Evolutionary conservation across 92 coral and sea anemone genomes (phyloP).

Genomic region (Isaurus tuberculatus): DNA sequence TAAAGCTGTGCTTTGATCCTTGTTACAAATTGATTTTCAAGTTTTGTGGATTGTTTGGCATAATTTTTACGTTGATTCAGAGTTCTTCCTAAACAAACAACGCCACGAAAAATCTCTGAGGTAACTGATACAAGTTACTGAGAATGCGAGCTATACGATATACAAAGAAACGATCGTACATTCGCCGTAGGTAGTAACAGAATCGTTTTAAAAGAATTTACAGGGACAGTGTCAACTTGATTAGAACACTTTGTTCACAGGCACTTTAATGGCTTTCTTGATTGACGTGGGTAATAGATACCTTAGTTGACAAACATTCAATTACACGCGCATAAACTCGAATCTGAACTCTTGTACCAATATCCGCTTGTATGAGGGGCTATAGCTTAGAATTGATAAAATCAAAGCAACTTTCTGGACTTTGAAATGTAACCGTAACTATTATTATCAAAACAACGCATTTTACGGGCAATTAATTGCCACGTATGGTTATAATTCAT

Average conservation of each 20-base stretch:
- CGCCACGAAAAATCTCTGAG: slow-evolving; percentile 26
- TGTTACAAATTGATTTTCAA: slow-evolving; percentile 28
- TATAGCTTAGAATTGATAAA: slow-evolving; percentile 28
- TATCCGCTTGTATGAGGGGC: slow-evolving; percentile 17
- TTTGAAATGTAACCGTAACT: slow-evolving; percentile 54
- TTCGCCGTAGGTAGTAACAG: slow-evolving; percentile 9
- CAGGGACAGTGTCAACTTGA: slow-evolving; percentile 39
- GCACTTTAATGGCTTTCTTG: slow-evolving; percentile 81
- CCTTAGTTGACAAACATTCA: slow-evolving; percentile 85
- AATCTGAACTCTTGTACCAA: slow-evolving; percentile 57
- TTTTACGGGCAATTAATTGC: slow-evolving; percentile 67
- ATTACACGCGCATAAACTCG: slow-evolving; percentile 76
- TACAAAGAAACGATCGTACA: slow-evolving; percentile 11
- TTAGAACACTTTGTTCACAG: slow-evolving; percentile 59
- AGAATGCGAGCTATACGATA: slow-evolving; percentile 11
- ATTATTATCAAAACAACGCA: slow-evolving; percentile 50
- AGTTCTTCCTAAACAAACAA: slow-evolving; percentile 33
- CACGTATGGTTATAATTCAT: slow-evolving; percentile 62
- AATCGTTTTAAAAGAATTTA: slow-evolving; percentile 33
- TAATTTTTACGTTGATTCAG: neutral
- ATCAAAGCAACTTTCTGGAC: slow-evolving; percentile 41
- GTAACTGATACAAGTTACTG: slow-evolving; percentile 26
- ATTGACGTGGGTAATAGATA: slow-evolving; percentile 92
- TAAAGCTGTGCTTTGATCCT: slow-evolving; percentile 9
- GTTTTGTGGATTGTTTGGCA: slow-evolving; percentile 26